A percentile compares a stretch with the other conserved stretches of the same genome.
Evolutionary conservation across 2,113 vertebrate species (phyloP).

Genomic region (Marcusenius ussheri): DNA sequence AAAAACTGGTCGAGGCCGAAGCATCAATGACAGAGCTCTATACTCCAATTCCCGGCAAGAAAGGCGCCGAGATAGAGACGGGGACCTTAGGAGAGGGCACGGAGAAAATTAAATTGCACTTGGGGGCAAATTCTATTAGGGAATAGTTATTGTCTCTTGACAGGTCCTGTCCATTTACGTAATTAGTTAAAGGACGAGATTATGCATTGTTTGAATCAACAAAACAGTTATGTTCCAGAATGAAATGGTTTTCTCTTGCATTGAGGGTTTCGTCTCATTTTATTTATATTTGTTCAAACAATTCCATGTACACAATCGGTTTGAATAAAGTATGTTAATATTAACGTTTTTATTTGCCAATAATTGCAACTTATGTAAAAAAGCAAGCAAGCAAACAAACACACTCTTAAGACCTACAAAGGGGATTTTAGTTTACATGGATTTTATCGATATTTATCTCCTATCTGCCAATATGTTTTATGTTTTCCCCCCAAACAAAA

Average conservation of each 20-base stretch:
- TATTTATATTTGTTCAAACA: not conserved
- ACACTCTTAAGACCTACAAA: not conserved
- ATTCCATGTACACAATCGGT: not conserved
- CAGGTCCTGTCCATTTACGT: constrained; percentile 85
- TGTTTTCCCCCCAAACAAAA: not conserved
- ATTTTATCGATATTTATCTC: not conserved
- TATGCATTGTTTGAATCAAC: constrained; percentile 59
- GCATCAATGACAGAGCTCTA: constrained; percentile 21
- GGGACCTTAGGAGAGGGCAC: constrained; percentile 59
- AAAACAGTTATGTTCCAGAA: constrained; percentile 46
- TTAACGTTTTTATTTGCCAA: not conserved
- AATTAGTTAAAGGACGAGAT: constrained; percentile 69
- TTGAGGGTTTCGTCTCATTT: not conserved
- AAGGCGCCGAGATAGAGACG: constrained; percentile 37
- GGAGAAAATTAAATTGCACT: constrained; percentile 96
- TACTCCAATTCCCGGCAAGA: constrained; percentile 33
- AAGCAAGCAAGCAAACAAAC: not conserved
- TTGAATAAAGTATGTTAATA: not conserved
- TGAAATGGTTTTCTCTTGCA: constrained; percentile 49
- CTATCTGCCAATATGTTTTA: not conserved
- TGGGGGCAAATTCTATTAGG: constrained; percentile 97
- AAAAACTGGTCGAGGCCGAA: constrained; percentile 12
- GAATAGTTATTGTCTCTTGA: constrained; percentile 77
- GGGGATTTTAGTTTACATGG: not conserved
- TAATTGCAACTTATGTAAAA: not conserved